Conservation (phyloP, 2,113 vertebrate genomes). For the Pedionomus torquatus region DNA sequence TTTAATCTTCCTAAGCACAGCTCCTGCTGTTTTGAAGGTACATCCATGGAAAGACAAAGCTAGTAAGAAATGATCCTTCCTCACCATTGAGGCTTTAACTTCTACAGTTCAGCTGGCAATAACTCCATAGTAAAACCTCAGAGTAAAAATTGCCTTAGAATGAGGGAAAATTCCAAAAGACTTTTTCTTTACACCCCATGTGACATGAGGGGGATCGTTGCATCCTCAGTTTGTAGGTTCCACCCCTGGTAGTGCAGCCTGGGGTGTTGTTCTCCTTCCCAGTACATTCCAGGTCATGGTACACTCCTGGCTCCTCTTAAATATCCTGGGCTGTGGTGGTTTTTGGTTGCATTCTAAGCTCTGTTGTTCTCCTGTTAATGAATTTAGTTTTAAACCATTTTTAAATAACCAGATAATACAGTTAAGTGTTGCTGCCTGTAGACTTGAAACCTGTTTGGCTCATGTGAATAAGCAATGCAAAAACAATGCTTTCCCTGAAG, state of each 20-base stretch:
- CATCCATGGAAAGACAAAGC: not conserved
- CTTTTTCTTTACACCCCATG: too few relatives aligned
- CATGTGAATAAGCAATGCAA: not conserved
- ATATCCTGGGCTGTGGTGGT: too few relatives aligned
- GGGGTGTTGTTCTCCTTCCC: not conserved
- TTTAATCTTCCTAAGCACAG: not conserved
- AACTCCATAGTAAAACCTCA: not conserved
- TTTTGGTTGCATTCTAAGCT: not conserved
- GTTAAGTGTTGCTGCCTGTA: not conserved
- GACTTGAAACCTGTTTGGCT: not conserved
- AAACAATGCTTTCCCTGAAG: not conserved
- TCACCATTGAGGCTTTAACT: not conserved
- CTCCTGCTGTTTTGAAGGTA: not conserved
- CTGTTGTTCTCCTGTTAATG: not conserved
- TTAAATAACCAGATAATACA: not conserved
- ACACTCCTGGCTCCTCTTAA: not conserved
- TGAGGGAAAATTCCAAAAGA: not conserved
- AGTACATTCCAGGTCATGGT: not conserved
- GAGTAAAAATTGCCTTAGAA: not conserved
- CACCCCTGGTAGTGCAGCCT: not conserved
- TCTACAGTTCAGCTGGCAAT: not conserved
- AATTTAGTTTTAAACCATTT: not conserved
- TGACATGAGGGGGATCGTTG: not conserved
- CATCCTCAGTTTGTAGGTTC: not conserved
- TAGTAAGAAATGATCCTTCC: not conserved